Evolutionary conservation across 2,113 vertebrate genomes (phyloP).

Genomic region (Poicephalus gulielmi): DNA sequence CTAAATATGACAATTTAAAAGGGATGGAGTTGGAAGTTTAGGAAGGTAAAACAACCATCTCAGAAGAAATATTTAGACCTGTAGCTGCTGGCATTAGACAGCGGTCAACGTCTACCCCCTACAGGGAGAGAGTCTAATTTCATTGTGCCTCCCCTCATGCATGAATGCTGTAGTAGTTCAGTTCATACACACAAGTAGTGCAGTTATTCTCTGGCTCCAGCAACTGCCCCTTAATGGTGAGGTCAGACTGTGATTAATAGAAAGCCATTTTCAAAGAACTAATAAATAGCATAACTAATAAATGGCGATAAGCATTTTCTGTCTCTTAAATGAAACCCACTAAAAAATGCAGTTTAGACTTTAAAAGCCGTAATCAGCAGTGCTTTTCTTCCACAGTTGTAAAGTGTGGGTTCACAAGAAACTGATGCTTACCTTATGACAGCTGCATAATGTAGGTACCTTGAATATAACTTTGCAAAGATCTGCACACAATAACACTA

Average conservation of each 20-base stretch:
- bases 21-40: conserved; percentile 4
- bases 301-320: not conserved
- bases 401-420: not conserved
- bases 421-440: not conserved
- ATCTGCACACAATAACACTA: not conserved
- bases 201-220: conserved; percentile 46
- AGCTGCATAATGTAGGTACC: not conserved
- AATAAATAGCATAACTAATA: conserved; percentile 45
- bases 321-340: not conserved
- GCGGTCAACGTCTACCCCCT: conserved; percentile 75
- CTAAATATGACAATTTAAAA: conserved; percentile 24
- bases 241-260: conserved; percentile 68
- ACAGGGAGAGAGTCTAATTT: conserved; percentile 79
- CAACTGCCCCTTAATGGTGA: conserved; percentile 47
- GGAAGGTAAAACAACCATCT: conserved; percentile 23
- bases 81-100: conserved; percentile 63
- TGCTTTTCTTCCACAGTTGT: not conserved
- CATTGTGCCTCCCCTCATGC: conserved; percentile 34
- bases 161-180: conserved; percentile 13
- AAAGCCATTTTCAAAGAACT: conserved; percentile 53
- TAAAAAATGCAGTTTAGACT: conserved; percentile 26
- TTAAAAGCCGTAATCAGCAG: conserved; percentile 5
- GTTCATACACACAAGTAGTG: not conserved
- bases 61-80: conserved; percentile 51
- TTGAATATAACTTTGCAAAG: not conserved